A percentile compares a stretch with the other conserved stretches of the same genome.
These are phyloP conservation scores for Silurus lanzhouensis DNA, from an alignment of 2,797 vertebrate species.

Conservation along the genomic window DNA sequence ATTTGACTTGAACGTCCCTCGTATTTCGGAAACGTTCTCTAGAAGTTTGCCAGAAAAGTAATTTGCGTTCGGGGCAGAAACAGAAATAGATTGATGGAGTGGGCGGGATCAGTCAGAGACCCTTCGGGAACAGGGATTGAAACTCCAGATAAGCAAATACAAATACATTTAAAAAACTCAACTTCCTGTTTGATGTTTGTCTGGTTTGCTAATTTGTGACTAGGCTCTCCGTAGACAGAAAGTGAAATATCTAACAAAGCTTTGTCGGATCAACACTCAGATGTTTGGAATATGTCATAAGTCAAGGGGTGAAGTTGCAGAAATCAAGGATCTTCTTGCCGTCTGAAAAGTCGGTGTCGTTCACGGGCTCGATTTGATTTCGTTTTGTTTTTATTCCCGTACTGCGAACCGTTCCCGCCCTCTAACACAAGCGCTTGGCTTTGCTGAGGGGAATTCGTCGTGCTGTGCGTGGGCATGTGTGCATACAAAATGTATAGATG, in stretches of 20 bases:
- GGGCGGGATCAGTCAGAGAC: background rate
- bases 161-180: too few relatives aligned
- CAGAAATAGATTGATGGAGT: background rate
- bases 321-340: background rate
- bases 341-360: too few relatives aligned
- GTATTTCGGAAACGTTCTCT: background rate
- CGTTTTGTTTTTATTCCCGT: conserved; percentile 6
- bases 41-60: background rate
- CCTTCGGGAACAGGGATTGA: background rate
- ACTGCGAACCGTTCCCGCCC: background rate
- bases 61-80: too few relatives aligned
- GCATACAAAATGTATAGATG: background rate
- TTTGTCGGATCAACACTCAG: background rate
- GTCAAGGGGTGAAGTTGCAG: background rate
- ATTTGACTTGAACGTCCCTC: too few relatives aligned
- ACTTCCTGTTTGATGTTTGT: background rate
- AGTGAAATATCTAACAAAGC: background rate
- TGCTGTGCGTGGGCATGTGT: conserved; percentile 7
- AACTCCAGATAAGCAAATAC: too few relatives aligned
- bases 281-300: too few relatives aligned
- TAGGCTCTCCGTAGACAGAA: background rate
- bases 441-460: background rate
- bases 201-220: background rate
- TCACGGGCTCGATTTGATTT: background rate
- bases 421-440: background rate